These are phyloP conservation scores for Zaprionus davidi DNA, from an alignment of 1,140 invertebrate genomes.

Conservation along the genomic window DNA sequence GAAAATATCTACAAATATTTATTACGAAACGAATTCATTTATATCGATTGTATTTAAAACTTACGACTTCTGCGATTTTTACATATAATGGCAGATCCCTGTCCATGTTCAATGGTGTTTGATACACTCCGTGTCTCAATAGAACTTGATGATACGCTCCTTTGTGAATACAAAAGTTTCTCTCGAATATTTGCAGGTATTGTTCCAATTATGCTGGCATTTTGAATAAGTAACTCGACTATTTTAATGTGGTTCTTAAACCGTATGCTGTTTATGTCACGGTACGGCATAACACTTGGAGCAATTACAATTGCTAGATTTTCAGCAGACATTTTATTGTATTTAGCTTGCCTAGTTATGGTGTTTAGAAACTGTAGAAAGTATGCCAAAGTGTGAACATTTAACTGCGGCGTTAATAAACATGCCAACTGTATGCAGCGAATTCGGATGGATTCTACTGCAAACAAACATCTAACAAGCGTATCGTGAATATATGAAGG, in stretches of 20 bases:
- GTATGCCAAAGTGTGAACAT: constrained; percentile 89
- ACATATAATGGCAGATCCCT: constrained; percentile 70
- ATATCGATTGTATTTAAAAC: constrained; percentile 22
- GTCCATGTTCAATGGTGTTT: not conserved
- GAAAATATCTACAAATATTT: constrained; percentile 87
- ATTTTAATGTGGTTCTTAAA: constrained; percentile 88
- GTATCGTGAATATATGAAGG: constrained; percentile 89
- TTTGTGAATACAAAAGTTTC: constrained; percentile 25
- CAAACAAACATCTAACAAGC: constrained; percentile 88
- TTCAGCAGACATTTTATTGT: constrained; percentile 92
- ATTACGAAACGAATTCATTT: constrained; percentile 26
- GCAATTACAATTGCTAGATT: constrained; percentile 93
- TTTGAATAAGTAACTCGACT: constrained; percentile 90
- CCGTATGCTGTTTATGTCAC: constrained; percentile 86
- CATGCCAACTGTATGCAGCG: constrained; percentile 86
- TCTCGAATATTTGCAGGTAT: constrained; percentile 87
- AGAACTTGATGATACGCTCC: not conserved
- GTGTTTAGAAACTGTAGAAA: constrained; percentile 88
- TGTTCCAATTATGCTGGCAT: constrained; percentile 89
- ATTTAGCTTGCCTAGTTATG: constrained; percentile 86
- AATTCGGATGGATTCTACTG: constrained; percentile 66
- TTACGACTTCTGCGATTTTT: constrained; percentile 92
- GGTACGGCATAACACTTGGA: constrained; percentile 92
- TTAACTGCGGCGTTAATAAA: constrained; percentile 87
- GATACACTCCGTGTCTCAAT: constrained; percentile 10